Conservation (phyloP, 2,797 vertebrate species). For the Botia almorhae region DNA sequence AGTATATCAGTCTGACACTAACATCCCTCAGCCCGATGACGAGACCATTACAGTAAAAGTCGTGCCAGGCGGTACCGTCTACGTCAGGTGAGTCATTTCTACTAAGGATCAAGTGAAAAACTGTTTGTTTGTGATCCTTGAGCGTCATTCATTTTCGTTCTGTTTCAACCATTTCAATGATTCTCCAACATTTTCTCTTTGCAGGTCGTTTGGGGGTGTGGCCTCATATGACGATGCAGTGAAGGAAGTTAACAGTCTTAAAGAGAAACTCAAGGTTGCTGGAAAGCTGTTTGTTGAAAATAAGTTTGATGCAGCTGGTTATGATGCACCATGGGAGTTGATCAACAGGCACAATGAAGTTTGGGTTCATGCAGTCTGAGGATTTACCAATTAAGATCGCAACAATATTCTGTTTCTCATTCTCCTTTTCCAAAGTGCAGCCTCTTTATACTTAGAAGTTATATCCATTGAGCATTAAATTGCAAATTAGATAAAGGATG, state of each 20-base stretch:
- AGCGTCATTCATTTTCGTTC: not conserved
- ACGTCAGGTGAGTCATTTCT: constrained; percentile 66
- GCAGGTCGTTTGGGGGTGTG: constrained; percentile 55
- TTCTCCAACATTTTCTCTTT: not conserved
- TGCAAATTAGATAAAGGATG: not conserved
- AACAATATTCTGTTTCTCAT: not conserved
- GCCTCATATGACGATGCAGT: not conserved
- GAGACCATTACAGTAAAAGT: constrained; percentile 6
- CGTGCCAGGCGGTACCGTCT: constrained; percentile 54
- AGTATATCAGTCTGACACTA: constrained; percentile 50
- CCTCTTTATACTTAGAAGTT: not conserved
- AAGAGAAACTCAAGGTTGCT: constrained; percentile 41
- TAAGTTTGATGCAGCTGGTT: constrained; percentile 53
- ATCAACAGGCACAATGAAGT: constrained; percentile 70
- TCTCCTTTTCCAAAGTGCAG: not conserved
- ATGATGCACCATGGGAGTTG: constrained; percentile 45
- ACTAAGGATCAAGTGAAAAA: not conserved
- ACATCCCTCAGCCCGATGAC: constrained; percentile 43
- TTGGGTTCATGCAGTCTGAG: constrained; percentile 63
- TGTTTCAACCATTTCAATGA: not conserved
- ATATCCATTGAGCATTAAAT: not conserved
- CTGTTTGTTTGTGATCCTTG: not conserved
- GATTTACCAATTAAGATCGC: not conserved
- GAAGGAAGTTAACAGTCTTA: constrained; percentile 44
- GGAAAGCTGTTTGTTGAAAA: constrained; percentile 35